Base-by-base conservation (phyloP, 2,113 vertebrate genomes). In the Fulmarus glacialis region DNA sequence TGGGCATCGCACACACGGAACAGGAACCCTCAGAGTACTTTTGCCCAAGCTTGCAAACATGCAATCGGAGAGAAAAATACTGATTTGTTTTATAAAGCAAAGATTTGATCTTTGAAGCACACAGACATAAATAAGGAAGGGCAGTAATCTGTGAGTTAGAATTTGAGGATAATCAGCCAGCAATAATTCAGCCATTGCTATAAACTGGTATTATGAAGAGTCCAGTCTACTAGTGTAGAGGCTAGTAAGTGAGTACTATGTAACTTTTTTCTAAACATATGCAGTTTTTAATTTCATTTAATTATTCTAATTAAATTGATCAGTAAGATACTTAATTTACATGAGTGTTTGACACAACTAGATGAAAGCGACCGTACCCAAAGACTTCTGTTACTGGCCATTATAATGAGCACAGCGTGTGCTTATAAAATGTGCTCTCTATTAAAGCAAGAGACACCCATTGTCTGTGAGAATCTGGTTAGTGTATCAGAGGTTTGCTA, bases 11-110 rank as follows among this genome's bases (percentile, higher is more conserved):
- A 87, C 59, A 1, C 18, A 1, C 23, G 7, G 50, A 15, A 22
- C 70, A 13, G 1, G 9, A 50, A 2, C n/a, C 22, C 52, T 4
- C 2, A 3, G 14, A 64, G 48, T 42, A 6, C n/a, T 12, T 8
- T 6, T 23, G 27, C 42, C n/a, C 5, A 6, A 43, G 23, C 45
- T 15, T 36, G 50, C 30, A 58, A 53, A 34, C 4, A 12, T 0
- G 8, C 52, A 3, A 0, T 11, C 18, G 7, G 66, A 52, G 58
- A 26, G 30, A 10, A 60, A 67, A 55, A 56, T 8, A 13, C 0
- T 18, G 24, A 19, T 59, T 34, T 23, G 36, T 19, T 24, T 45
- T 27, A 21, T 43, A 52, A 72, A 75, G 56, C 47, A 38, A 36
- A 53, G 50, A 34, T 32, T 12, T 15, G 23, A 6, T 40, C 30